Conservation (phyloP, 2,888 invertebrate species). For the Xestia xanthographa region DNA sequence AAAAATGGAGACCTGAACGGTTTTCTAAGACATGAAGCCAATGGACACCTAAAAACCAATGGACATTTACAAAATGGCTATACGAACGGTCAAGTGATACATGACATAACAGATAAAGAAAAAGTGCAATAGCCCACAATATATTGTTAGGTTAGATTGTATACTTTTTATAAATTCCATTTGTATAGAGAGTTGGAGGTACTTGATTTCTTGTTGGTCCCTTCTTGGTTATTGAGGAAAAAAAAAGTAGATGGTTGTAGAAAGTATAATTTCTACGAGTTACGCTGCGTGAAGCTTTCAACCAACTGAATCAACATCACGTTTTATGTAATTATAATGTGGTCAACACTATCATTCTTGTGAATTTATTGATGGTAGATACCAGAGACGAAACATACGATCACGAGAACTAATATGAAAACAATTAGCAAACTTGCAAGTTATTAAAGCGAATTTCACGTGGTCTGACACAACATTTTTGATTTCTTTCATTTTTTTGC, state of each 20-base stretch:
- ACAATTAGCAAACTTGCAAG: background rate
- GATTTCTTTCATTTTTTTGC: no score
- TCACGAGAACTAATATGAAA: background rate
- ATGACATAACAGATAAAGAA: constrained; percentile 77
- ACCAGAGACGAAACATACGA: background rate
- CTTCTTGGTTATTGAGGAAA: constrained; percentile 46
- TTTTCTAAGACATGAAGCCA: constrained; percentile 58
- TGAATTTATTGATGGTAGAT: background rate
- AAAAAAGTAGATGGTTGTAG: constrained; percentile 56
- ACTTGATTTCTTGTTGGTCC: constrained; percentile 49
- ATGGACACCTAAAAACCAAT: constrained; percentile 57
- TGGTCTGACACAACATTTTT: background rate
- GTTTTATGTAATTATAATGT: constrained; percentile 38
- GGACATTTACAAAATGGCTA: constrained; percentile 74
- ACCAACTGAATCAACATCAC: constrained; percentile 41
- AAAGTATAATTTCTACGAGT: constrained; percentile 61
- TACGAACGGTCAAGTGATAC: constrained; percentile 74
- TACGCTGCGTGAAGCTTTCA: constrained; percentile 48
- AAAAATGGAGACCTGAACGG: constrained; percentile 68
- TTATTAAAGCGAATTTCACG: background rate
- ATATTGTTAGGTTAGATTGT: constrained; percentile 60
- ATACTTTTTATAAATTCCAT: constrained; percentile 59
- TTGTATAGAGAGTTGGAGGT: constrained; percentile 55
- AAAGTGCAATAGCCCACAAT: constrained; percentile 81
- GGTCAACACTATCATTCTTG: constrained; percentile 21